A percentile compares a stretch with the other conserved stretches of the same genome.
Evolutionary conservation across 2,888 invertebrate genomes (phyloP).

Genomic region (Nomada ruficornis): DNA sequence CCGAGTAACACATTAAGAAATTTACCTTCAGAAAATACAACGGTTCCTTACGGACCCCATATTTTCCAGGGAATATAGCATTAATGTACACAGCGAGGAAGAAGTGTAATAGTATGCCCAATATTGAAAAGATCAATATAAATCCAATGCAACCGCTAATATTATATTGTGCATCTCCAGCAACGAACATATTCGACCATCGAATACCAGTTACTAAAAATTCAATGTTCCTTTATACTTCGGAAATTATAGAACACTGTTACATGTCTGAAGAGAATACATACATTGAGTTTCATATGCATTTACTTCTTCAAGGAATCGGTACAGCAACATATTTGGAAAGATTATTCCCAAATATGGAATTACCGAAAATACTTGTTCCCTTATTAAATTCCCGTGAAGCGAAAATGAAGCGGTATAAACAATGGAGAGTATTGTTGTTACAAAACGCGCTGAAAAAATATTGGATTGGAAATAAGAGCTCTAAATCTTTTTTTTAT

Average conservation of each 20-base stretch:
- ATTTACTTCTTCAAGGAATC: constrained; percentile 79
- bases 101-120: constrained; percentile 90
- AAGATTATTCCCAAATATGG: constrained; percentile 78
- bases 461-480: constrained; percentile 5
- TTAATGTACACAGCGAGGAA: constrained; percentile 93
- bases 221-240: neutral
- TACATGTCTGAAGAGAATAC: constrained; percentile 51
- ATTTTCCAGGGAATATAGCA: constrained; percentile 93
- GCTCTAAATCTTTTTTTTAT: neutral
- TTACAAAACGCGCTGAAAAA: constrained; percentile 62
- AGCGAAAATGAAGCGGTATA: constrained; percentile 57
- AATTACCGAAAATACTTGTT: constrained; percentile 59
- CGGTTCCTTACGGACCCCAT: constrained; percentile 93
- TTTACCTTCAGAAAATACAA: constrained; percentile 87
- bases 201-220: constrained; percentile 83
- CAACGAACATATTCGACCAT: constrained; percentile 84
- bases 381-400: constrained; percentile 51
- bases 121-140: constrained; percentile 89
- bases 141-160: constrained; percentile 86
- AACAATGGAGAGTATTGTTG: constrained; percentile 46
- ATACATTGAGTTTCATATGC: constrained; percentile 78
- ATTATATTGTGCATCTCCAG: constrained; percentile 74
- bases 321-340: constrained; percentile 77
- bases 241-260: neutral
- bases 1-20: neutral